These are phyloP conservation scores for Sycophaga agraensis DNA, from an alignment of 1,140 invertebrate genomes.

Conservation along the genomic window DNA sequence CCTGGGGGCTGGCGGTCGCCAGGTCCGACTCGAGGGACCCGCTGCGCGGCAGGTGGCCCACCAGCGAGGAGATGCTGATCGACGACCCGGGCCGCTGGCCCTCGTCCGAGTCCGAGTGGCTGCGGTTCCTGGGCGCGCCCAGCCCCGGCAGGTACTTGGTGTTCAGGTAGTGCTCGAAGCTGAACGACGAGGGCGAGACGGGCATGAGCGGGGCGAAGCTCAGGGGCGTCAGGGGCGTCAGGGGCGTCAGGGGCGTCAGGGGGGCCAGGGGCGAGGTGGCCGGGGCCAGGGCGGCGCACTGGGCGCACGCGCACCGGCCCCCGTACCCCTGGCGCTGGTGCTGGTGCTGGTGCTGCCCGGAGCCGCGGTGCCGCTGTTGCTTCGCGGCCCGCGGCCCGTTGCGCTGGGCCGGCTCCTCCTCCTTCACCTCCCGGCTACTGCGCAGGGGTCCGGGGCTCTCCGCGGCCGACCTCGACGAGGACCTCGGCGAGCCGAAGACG, in stretches of 20 bases:
- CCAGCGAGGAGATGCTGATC: slow-evolving; percentile 22
- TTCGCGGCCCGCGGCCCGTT: slow-evolving; percentile 12
- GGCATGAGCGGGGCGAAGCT: slow-evolving; percentile 57
- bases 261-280: slow-evolving; percentile 56
- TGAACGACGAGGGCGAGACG: slow-evolving; percentile 60
- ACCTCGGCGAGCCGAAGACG: slow-evolving; percentile 47
- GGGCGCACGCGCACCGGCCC: slow-evolving; percentile 41
- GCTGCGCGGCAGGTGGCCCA: slow-evolving; percentile 38
- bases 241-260: slow-evolving; percentile 61
- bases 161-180: slow-evolving; percentile 71
- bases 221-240: slow-evolving; percentile 64
- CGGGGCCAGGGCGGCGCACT: slow-evolving; percentile 44
- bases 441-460: slow-evolving; percentile 34
- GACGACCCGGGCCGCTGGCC: too few relatives aligned
- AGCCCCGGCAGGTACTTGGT: slow-evolving; percentile 73
- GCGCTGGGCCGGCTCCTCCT: slow-evolving; percentile 30
- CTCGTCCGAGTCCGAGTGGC: slow-evolving; percentile 75
- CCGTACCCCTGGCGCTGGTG: slow-evolving; percentile 14
- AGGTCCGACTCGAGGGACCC: slow-evolving; percentile 43
- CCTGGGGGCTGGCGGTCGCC: slow-evolving; percentile 62
- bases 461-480: slow-evolving; percentile 40
- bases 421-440: slow-evolving; percentile 38
- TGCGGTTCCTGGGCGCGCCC: slow-evolving; percentile 65
- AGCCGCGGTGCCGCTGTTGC: not conserved
- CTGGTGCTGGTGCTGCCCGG: slow-evolving; percentile 29